Evolutionary conservation across 2,113 vertebrate genomes (phyloP), one percentile per base, ranked within the genome.

Genomic region (Ciconia maguari): DNA sequence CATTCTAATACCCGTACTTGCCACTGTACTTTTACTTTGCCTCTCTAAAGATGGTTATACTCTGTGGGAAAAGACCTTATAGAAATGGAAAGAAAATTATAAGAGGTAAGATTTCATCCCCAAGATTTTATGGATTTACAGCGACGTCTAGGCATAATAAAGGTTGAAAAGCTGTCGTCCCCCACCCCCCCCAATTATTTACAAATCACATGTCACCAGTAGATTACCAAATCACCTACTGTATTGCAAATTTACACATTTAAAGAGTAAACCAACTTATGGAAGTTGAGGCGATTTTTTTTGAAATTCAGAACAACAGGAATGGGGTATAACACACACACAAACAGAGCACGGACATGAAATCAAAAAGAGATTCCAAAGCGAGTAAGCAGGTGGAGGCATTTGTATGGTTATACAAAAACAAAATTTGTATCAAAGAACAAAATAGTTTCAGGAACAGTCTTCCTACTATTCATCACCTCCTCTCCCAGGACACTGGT

Each of bases 301-400:
- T 16, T 68, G 3, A 72, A 89, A 81, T 70, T 80, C 32, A 87
- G 26, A 84, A 58, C 1, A 84, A 58, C 1, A 10, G 14, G 32
- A 91, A 91, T 41, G 38, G 24, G 7, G 1, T 62, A 26, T 34
- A 86, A 77, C 9, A 80, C 9, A 85, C 7, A 82, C 13, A 92
- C 17, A 74, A 12, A 91, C 2, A 52, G 87, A 68, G 11, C 3
- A 3, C 0, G 5, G 19, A 82, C 13, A 44, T 17, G 17, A 57
- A 76, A 60, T 17, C 2, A 57, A 75, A 90, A 64, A 81, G 26
- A 36, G 30, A 13, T n/a, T 84, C 34, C 41, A 61, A 94, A 84
- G 38, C 3, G 2, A 68, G 10, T 9, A 82, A n/a, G 41, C 16
- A 87, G 0, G 0, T 14, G 24, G 7, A 92, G 21, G 34, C 2